Percentiles rank a stretch among this genome's conserved stretches.
phyloP scores from a whole-genome alignment of 2,113 vertebrate species.

The Cryptotis parvus region DNA sequence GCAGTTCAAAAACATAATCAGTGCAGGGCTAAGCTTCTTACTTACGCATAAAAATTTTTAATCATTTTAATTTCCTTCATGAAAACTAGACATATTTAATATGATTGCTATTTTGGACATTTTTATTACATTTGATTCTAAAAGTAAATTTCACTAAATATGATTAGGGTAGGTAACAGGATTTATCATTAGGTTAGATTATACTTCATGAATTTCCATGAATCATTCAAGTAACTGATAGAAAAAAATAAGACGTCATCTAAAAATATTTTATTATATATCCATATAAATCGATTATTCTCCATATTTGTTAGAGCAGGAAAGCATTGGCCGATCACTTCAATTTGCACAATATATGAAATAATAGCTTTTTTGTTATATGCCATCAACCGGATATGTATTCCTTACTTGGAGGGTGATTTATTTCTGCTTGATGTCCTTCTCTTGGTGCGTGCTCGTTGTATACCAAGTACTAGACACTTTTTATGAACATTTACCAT shows the following conservation, averaged over 20 bases:
- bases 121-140: constrained; percentile 11
- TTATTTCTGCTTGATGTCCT: constrained; percentile 1
- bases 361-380: background rate
- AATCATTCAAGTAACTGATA: background rate
- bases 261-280: background rate
- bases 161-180: background rate
- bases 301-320: background rate
- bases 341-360: background rate
- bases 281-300: background rate
- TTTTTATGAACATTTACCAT: too few relatives aligned
- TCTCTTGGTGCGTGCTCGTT: background rate
- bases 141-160: background rate
- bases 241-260: background rate
- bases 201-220: background rate
- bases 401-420: too few relatives aligned
- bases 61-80: background rate
- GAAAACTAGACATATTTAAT: background rate
- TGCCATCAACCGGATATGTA: background rate
- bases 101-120: background rate
- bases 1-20: background rate
- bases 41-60: background rate
- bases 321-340: constrained; percentile 6
- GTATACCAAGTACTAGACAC: too few relatives aligned
- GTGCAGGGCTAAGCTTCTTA: background rate
- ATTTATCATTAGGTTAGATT: background rate